Conservation (phyloP, 2,888 invertebrate genomes). For the Drosophila melanosoma region DNA sequence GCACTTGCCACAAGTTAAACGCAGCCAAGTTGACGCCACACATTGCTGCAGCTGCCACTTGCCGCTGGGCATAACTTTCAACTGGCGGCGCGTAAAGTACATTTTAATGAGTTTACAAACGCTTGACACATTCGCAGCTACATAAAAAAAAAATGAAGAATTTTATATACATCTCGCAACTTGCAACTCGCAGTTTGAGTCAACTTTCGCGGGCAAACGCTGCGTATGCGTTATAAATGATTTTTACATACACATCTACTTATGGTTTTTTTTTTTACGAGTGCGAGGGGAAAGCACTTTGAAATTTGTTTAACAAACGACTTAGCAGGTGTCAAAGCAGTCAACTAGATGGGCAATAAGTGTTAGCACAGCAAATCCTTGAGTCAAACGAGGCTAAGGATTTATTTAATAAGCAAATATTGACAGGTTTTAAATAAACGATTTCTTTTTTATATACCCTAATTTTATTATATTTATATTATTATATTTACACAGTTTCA, state of each 20-base stretch:
- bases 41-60: conserved; percentile 37
- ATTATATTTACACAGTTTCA: too few relatives aligned
- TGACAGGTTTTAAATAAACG: not conserved
- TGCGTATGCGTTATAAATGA: conserved; percentile 66
- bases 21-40: conserved; percentile 18
- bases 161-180: conserved; percentile 23
- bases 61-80: conserved; percentile 59
- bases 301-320: conserved; percentile 61
- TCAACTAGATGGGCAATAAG: not conserved
- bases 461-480: not conserved
- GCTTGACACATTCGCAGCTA: conserved; percentile 75
- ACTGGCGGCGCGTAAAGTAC: conserved; percentile 50
- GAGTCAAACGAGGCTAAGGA: not conserved
- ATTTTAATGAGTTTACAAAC: conserved; percentile 79
- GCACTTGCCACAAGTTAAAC: conserved; percentile 29
- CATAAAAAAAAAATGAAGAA: conserved; percentile 59
- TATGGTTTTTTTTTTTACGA: conserved; percentile 26
- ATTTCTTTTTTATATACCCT: not conserved
- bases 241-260: conserved; percentile 37
- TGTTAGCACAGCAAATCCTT: not conserved
- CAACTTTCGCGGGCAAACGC: conserved; percentile 16
- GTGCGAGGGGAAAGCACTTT: conserved; percentile 27
- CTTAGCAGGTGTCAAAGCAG: conserved; percentile 27
- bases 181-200: not conserved
- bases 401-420: not conserved